Base-by-base conservation (phyloP, 1,140 invertebrate species). In the Atta colombica region DNA sequence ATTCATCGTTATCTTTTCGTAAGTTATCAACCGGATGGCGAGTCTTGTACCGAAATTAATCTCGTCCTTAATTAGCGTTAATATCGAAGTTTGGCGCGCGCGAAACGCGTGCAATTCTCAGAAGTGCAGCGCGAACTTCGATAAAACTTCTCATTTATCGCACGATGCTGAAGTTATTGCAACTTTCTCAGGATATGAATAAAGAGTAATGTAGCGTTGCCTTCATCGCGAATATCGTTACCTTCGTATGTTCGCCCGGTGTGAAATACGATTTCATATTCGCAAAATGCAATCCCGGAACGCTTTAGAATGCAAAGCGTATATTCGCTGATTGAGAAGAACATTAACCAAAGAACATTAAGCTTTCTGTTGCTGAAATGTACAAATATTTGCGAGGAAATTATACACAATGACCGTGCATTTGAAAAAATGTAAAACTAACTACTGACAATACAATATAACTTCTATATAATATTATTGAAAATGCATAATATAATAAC, bases 81-180 rank as follows among this genome's bases (percentile, higher is more conserved):
- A 84, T 84, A 84, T 84, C 80, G 55, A 84, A 84, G 80, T 75
- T 84, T 51, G 69, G 55, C 14, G 25, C 39, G 35, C 80, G 68
- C 55, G 68, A 51, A 74, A 75, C 80, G 69, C 69, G 80, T 84
- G 80, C 80, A 74, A 51, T 72, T 53, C 66, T 51, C 78, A 21
- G 60, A 66, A 78, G 77, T 81, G 65, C 77, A 18, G 45, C 39
- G 55, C 55, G 14, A 84, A 84, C 69, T 84, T 84, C 69, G 69
- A 84, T 84, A 84, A 84, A 84, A 84, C 80, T 84, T 84, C 51
- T 84, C 80, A 84, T 75, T 84, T 84, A 84, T 84, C 80, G 69
- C n/a, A 28, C 80, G 71, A 45, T 74, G 80, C 80, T 74, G 55
- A 74, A 75, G 69, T 84, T 84, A 75, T 75, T 75, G 80, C 80